Evolutionary conservation across 2,113 vertebrate genomes (phyloP).

Genomic region (Hippocampus barbouri): DNA sequence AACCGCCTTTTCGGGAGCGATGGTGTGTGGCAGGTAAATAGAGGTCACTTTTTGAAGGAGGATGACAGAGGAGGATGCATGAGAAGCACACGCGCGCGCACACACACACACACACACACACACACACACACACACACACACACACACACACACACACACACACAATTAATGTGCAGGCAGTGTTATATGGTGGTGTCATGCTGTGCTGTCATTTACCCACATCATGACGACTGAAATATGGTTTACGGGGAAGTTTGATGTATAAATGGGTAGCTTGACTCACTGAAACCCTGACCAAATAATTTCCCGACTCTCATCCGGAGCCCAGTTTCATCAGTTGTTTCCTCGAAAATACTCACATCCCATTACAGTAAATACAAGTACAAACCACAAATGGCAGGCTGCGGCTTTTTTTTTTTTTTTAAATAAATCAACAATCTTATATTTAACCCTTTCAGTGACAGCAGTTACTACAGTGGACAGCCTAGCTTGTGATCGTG

Average conservation of each 20-base stretch:
- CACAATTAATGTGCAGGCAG: constrained; percentile 42
- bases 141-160: no score
- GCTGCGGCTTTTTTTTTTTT: background rate
- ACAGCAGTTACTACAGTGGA: no score
- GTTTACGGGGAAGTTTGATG: constrained; percentile 27
- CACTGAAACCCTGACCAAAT: background rate
- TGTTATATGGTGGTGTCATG: constrained; percentile 63
- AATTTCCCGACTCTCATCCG: background rate
- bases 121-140: no score
- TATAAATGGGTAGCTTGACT: constrained; percentile 39
- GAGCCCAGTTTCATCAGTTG: constrained; percentile 41
- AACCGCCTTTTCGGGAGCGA: constrained; percentile 43
- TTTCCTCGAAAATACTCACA: background rate
- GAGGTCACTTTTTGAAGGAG: constrained; percentile 63
- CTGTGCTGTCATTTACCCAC: constrained; percentile 60
- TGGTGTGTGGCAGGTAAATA: constrained; percentile 61
- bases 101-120: constrained; percentile 1
- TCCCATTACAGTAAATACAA: background rate
- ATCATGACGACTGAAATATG: constrained; percentile 46
- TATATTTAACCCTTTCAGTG: no score
- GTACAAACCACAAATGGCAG: background rate
- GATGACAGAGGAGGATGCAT: constrained; percentile 34
- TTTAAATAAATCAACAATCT: background rate
- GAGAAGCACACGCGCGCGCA: background rate
- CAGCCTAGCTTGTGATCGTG: no score